Evolutionary conservation across 2,888 invertebrate genomes (phyloP), one percentile per base, ranked within the genome.

Genomic region (Aethes cnicana): DNA sequence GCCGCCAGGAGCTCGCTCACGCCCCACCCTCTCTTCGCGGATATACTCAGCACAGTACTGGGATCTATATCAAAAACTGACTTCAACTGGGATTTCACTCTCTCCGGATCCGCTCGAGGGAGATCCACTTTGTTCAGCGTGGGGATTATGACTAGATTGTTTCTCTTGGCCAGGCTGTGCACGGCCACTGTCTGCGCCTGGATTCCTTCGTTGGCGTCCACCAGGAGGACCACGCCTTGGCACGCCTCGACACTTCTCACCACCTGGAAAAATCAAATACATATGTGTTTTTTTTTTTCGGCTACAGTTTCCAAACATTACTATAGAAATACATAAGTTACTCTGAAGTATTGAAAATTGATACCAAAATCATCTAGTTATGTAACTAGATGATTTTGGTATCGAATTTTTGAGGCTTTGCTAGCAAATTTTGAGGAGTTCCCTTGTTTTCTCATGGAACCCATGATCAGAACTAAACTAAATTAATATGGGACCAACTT

Each of bases 111-210:
- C 0, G 98, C 98, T 78, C 95, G 92, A 64, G 97, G 96, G 47
- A 99, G 90, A 78, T 99, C 99, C 49, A 99, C 97, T 91, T 99
- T 99, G 84, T 99, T 99, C 23, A 99, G 88, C 0, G 97, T 97
- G 0, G 99, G 98, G 68, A 99, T 93, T 52, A 99, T 94, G 1
- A 91, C 83, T 44, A 98, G 83, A 64, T 97, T 93, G 60, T 93
- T 93, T 43, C 93, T 93, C 81, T 95, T 95, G 0, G 99, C 98
- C 56, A 98, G 82, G 75, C 96, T 95, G 84, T 97, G 98, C 69
- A 99, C 99, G 9, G 99, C 98, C 1, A 99, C 97, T 0, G 99
- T 99, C 84, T 99, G 99, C 0, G 99, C 98, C 88, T 98, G 97
- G 1, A 98, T 94, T 5, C 96, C 96, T 90, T 98, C 97, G 83